A percentile compares a stretch with the other conserved stretches of the same genome.
Conservation (phyloP, 1,140 invertebrate species). For the Coptotermes formosanus region DNA sequence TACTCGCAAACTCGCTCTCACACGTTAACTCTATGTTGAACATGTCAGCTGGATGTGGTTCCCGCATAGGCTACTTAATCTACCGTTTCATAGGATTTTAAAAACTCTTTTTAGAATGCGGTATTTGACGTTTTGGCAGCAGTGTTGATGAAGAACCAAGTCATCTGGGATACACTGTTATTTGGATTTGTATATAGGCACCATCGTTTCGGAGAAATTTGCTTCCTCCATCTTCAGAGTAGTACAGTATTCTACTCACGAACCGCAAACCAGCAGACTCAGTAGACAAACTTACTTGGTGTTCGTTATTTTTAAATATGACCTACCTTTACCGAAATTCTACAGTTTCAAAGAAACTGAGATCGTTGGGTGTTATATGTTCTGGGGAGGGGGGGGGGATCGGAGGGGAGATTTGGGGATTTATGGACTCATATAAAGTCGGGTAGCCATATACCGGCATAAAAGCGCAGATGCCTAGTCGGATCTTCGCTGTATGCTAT, state of each 20-base stretch:
- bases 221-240: too few relatives aligned
- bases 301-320: neutral
- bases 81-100: neutral
- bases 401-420: neutral
- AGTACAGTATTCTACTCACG: too few relatives aligned
- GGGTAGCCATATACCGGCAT: neutral
- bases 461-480: neutral
- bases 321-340: neutral
- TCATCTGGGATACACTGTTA: too few relatives aligned
- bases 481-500: neutral
- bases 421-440: neutral
- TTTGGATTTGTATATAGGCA: too few relatives aligned
- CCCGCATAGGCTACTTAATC: neutral
- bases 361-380: neutral
- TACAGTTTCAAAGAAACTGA: neutral
- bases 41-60: neutral
- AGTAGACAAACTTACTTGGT: neutral
- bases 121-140: too few relatives aligned
- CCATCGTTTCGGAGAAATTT: too few relatives aligned
- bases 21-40: too few relatives aligned
- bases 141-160: too few relatives aligned
- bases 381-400: neutral
- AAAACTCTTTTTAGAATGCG: neutral
- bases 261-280: neutral
- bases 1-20: too few relatives aligned